Percentiles rank a stretch among this genome's conserved stretches.
phyloP scores from a whole-genome alignment of 2,113 vertebrate species.

The Tylochromis polylepis region DNA sequence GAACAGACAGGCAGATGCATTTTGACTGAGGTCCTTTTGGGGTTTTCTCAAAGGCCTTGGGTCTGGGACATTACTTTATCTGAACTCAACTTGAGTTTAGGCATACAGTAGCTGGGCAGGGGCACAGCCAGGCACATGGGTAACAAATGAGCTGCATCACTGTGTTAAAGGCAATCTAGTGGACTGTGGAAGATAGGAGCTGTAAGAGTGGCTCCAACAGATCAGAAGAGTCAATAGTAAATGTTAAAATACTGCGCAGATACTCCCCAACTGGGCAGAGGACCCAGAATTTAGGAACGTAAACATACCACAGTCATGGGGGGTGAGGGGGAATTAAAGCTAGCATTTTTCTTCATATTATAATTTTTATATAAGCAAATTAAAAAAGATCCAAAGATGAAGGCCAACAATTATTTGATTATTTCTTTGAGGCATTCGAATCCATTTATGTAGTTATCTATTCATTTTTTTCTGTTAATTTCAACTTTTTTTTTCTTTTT shows the following conservation, averaged over 20 bases:
- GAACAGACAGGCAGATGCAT: slow-evolving; percentile 58
- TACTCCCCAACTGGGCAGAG: background rate
- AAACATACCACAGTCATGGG: background rate
- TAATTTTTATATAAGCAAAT: background rate
- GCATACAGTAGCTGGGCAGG: background rate
- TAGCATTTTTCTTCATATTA: background rate
- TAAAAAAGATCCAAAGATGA: background rate
- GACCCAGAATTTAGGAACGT: background rate
- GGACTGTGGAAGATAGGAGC: background rate
- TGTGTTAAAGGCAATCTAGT: slow-evolving; percentile 11
- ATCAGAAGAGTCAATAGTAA: background rate
- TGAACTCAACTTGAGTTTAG: background rate
- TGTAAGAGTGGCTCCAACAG: background rate
- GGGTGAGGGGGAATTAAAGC: background rate
- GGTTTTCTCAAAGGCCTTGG: slow-evolving; percentile 6
- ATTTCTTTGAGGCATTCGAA: background rate
- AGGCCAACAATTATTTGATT: background rate
- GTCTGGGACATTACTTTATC: slow-evolving; percentile 1
- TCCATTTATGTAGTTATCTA: background rate
- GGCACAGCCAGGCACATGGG: background rate
- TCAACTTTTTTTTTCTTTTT: background rate
- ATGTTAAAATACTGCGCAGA: background rate
- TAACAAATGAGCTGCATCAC: slow-evolving; percentile 27
- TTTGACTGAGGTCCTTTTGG: slow-evolving; percentile 47
- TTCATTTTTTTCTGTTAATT: background rate